phyloP scores from a whole-genome alignment of 2,797 vertebrate genomes.

The Bufotes viridis region DNA sequence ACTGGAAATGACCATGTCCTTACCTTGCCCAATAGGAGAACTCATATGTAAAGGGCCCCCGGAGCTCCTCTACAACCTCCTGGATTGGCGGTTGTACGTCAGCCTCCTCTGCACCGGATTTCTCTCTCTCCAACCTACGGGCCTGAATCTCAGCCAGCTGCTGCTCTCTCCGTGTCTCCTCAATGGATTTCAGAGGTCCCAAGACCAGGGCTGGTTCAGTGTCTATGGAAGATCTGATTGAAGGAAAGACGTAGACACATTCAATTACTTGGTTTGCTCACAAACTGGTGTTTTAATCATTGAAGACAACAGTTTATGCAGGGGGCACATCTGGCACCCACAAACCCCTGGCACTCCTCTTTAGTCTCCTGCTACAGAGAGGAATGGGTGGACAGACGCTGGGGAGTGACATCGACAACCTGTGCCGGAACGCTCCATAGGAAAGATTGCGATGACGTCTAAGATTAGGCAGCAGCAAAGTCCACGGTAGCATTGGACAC shows the following conservation, averaged over 20 bases:
- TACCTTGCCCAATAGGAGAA: constrained; percentile 99
- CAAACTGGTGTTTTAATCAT: neutral
- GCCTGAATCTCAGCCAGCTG: constrained; percentile 86
- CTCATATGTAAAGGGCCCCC: constrained; percentile 91
- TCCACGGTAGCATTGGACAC: neutral
- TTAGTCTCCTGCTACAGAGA: neutral
- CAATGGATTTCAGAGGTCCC: constrained; percentile 85
- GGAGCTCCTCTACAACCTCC: constrained; percentile 89
- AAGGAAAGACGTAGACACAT: neutral
- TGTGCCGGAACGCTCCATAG: neutral
- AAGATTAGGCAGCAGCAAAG: neutral
- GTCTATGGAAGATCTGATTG: constrained; percentile 92
- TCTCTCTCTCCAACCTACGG: constrained; percentile 84
- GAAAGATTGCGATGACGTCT: neutral
- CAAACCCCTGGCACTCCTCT: neutral
- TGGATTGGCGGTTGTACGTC: constrained; percentile 81
- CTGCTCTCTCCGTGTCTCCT: constrained; percentile 86
- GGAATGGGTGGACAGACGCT: neutral
- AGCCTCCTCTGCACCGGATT: constrained; percentile 74
- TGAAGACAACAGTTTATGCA: neutral
- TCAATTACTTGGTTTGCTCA: neutral
- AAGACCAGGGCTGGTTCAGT: constrained; percentile 95
- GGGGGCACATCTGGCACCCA: neutral
- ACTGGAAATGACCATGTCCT: too few species aligned
- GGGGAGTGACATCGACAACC: neutral